These are phyloP conservation scores for Hepsetus odoe DNA, from an alignment of 2,113 vertebrate genomes.

Conservation along the genomic window DNA sequence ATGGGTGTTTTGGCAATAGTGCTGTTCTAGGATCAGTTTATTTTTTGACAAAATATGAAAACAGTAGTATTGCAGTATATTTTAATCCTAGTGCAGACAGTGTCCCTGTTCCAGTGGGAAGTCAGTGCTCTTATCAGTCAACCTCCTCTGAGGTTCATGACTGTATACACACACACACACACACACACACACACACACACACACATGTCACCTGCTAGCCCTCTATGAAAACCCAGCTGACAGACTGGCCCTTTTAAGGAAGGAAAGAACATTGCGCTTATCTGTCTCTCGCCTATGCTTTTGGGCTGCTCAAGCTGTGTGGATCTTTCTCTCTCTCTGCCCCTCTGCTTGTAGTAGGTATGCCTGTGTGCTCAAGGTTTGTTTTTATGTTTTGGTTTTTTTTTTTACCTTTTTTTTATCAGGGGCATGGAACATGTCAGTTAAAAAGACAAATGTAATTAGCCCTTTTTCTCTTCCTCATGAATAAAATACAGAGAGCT, in stretches of 20 bases:
- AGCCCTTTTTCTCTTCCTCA: too few species aligned
- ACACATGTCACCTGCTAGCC: slow-evolving; percentile 51
- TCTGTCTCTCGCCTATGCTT: slow-evolving; percentile 47
- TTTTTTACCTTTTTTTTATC: too few species aligned
- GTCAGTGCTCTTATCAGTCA: slow-evolving; percentile 31
- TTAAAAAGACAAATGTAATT: too few species aligned
- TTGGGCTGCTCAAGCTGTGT: neutral
- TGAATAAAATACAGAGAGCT: too few species aligned
- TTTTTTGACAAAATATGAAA: too few species aligned
- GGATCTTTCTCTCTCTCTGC: neutral
- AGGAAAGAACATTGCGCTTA: slow-evolving; percentile 41
- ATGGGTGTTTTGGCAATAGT: too few species aligned
- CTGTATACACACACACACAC: slow-evolving; percentile 21
- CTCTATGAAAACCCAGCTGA: slow-evolving; percentile 60
- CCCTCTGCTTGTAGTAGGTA: neutral
- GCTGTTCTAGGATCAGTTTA: too few species aligned
- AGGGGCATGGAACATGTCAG: too few species aligned
- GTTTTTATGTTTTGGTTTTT: too few species aligned
- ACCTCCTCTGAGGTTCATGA: slow-evolving; percentile 6
- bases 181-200: slow-evolving; percentile 16
- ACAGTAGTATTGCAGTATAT: neutral
- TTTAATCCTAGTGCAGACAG: slow-evolving; percentile 29
- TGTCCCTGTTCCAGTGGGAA: slow-evolving; percentile 8
- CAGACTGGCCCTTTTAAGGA: slow-evolving; percentile 73
- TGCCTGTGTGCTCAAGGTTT: too few species aligned